Evolutionary conservation across 2,113 vertebrate species (phyloP).

Genomic region (Pachycephala philippinensis): DNA sequence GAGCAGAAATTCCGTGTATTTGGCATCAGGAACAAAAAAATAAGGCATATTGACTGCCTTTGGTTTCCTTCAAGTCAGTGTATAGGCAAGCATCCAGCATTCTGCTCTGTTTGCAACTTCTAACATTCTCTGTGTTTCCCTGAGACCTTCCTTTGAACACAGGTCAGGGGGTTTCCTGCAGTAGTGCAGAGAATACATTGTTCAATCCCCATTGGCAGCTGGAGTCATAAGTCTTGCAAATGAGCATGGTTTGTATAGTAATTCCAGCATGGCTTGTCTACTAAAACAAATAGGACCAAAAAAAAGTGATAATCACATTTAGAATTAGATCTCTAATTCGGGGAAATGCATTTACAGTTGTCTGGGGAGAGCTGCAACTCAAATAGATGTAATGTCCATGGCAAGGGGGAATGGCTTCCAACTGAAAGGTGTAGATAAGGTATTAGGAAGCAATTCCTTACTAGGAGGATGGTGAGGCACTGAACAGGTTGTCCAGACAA

Average conservation of each 20-base stretch:
- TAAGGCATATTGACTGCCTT: neutral
- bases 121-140: neutral
- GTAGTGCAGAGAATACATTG: neutral
- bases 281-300: neutral
- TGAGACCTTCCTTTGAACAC: neutral
- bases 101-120: neutral
- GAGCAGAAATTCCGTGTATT: neutral
- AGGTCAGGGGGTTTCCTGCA: neutral
- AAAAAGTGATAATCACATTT: neutral
- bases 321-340: neutral
- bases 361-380: neutral
- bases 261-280: neutral
- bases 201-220: neutral
- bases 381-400: neutral
- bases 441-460: neutral
- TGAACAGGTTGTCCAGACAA: neutral
- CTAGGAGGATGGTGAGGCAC: neutral
- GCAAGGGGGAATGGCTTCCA: neutral
- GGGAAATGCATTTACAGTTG: neutral
- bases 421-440: neutral
- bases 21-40: neutral
- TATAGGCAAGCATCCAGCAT: neutral
- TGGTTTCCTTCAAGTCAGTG: neutral
- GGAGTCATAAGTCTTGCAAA: neutral
- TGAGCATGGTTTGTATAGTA: neutral